A percentile compares a stretch with the other conserved stretches of the same genome.
Conservation (phyloP, 2,113 vertebrate genomes). For the Oryzias celebensis region DNA sequence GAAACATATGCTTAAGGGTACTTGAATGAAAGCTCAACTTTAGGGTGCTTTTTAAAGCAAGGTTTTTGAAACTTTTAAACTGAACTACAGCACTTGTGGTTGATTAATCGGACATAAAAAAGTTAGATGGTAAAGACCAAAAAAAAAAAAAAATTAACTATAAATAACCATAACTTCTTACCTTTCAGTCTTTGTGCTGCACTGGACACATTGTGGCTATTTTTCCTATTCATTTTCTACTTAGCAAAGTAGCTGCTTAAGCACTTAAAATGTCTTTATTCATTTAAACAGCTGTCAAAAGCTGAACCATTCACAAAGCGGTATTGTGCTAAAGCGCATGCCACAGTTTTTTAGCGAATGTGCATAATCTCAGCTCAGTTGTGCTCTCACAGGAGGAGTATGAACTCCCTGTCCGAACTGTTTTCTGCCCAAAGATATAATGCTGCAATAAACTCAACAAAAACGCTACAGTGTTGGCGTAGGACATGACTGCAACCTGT, state of each 20-base stretch:
- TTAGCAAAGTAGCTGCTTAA: slow-evolving; percentile 25
- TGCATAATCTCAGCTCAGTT: slow-evolving; percentile 33
- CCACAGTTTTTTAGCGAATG: slow-evolving; percentile 17
- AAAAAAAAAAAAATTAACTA: too few species aligned
- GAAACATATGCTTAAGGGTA: too few species aligned
- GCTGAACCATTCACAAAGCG: slow-evolving; percentile 34
- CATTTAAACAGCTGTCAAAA: slow-evolving; percentile 29
- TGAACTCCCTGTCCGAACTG: slow-evolving; percentile 43
- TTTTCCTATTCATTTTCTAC: slow-evolving; percentile 7
- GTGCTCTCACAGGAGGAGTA: slow-evolving; percentile 40
- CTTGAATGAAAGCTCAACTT: too few species aligned
- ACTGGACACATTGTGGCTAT: background rate
- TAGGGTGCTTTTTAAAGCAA: too few species aligned
- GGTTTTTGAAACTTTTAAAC: too few species aligned
- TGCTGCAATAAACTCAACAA: slow-evolving; percentile 64
- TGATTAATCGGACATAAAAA: too few species aligned
- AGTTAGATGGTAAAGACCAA: too few species aligned
- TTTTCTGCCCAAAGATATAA: slow-evolving; percentile 43
- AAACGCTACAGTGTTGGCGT: slow-evolving; percentile 20
- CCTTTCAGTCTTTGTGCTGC: too few species aligned
- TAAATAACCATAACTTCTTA: too few species aligned
- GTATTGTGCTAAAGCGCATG: slow-evolving; percentile 32
- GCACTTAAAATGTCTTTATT: slow-evolving; percentile 34
- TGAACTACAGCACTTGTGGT: too few species aligned
- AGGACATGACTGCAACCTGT: slow-evolving; percentile 47